phyloP scores from a whole-genome alignment of 2,797 vertebrate species.

The Rhynchotus rufescens region DNA sequence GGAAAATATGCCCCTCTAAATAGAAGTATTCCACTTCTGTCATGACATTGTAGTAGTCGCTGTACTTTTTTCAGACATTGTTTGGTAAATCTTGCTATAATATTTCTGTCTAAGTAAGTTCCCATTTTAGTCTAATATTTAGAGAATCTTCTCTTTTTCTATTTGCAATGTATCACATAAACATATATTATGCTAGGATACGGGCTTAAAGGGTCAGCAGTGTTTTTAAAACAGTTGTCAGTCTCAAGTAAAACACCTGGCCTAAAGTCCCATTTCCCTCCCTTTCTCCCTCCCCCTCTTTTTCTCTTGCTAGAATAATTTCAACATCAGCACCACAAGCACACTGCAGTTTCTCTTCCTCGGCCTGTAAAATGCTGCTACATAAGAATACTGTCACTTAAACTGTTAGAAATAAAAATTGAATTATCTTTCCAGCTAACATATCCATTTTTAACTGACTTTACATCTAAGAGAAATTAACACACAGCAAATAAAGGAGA shows the following conservation, averaged over 20 bases:
- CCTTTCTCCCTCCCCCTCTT: background rate
- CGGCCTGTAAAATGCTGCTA: slow-evolving; percentile 47
- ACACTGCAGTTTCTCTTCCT: slow-evolving; percentile 8
- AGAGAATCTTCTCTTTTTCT: slow-evolving; percentile 77
- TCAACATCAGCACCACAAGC: slow-evolving; percentile 21
- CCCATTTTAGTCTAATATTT: slow-evolving; percentile 78
- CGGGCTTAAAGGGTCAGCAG: slow-evolving; percentile 78
- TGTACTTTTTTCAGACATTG: slow-evolving; percentile 58
- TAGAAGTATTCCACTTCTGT: slow-evolving; percentile 45
- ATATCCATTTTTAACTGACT: slow-evolving; percentile 36
- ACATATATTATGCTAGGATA: slow-evolving; percentile 78
- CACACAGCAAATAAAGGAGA: background rate
- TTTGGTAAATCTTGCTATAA: slow-evolving; percentile 59
- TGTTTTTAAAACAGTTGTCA: slow-evolving; percentile 87
- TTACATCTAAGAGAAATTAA: slow-evolving; percentile 25
- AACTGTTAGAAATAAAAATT: background rate
- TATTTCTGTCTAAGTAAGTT: slow-evolving; percentile 77
- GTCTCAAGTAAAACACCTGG: slow-evolving; percentile 83
- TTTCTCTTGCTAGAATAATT: slow-evolving; percentile 22
- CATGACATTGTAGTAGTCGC: slow-evolving; percentile 34
- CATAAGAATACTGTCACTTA: background rate
- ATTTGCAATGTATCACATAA: slow-evolving; percentile 81
- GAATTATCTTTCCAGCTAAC: slow-evolving; percentile 5
- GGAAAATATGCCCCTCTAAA: slow-evolving; percentile 48
- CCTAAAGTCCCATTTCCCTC: slow-evolving; percentile 33